phyloP scores from a whole-genome alignment of 2,113 vertebrate species.

The Barnardius zonarius region DNA sequence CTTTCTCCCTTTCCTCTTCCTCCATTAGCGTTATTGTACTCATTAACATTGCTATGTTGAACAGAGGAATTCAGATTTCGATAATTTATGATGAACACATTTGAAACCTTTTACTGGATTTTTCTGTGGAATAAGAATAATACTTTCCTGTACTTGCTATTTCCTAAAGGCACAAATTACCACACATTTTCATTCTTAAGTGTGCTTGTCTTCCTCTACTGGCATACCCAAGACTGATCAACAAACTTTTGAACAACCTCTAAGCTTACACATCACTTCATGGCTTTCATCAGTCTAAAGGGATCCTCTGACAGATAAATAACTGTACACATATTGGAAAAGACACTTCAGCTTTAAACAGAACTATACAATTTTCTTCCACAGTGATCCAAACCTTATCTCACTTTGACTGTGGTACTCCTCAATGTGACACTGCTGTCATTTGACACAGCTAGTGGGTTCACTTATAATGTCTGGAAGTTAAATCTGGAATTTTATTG shows the following conservation, averaged over 20 bases:
- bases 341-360: neutral
- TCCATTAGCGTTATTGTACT: neutral
- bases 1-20: neutral
- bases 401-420: neutral
- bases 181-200: neutral
- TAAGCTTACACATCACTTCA: neutral
- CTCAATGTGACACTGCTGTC: neutral
- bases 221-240: neutral
- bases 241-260: neutral
- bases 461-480: neutral
- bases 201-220: neutral
- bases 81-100: neutral
- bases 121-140: neutral
- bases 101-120: neutral
- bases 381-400: neutral
- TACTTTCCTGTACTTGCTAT: neutral
- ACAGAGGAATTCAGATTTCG: neutral
- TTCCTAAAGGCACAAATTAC: neutral
- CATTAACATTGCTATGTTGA: neutral
- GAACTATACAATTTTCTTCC: neutral
- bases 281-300: neutral
- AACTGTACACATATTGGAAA: neutral
- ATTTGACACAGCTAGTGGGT: neutral
- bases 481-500: neutral
- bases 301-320: neutral